Evolutionary conservation across 2,113 vertebrate genomes (phyloP).

Genomic region (Myotis brandtii): DNA sequence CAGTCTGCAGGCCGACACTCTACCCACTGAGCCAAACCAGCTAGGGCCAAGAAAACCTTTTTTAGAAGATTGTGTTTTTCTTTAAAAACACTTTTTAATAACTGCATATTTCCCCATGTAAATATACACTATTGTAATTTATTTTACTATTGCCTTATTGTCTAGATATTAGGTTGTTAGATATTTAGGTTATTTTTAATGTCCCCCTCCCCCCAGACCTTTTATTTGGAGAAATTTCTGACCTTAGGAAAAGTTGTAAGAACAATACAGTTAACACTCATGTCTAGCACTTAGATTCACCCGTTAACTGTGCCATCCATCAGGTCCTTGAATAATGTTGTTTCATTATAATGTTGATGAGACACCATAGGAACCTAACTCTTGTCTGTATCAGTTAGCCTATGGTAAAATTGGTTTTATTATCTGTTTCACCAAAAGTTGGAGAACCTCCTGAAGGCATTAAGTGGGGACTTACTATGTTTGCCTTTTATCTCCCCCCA

Average conservation of each 20-base stretch:
- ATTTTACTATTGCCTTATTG: neutral
- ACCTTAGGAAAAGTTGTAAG: conserved; percentile 23
- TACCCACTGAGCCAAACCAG: too few species aligned
- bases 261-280: neutral
- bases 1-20: too few species aligned
- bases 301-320: neutral
- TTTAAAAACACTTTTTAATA: conserved; percentile 32
- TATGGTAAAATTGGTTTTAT: neutral
- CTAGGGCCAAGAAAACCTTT: neutral
- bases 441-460: neutral
- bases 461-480: neutral
- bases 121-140: conserved; percentile 24
- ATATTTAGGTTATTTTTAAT: neutral
- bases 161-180: neutral
- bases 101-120: neutral
- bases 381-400: neutral
- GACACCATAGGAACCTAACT: neutral
- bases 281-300: neutral
- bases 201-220: neutral
- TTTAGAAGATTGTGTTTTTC: conserved; percentile 9
- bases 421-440: neutral
- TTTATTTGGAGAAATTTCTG: conserved; percentile 49
- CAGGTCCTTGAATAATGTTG: neutral
- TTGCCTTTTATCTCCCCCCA: conserved; percentile 7
- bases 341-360: neutral